These are phyloP conservation scores for Oreortyx pictus DNA, from an alignment of 2,797 vertebrate genomes.

Conservation along the genomic window DNA sequence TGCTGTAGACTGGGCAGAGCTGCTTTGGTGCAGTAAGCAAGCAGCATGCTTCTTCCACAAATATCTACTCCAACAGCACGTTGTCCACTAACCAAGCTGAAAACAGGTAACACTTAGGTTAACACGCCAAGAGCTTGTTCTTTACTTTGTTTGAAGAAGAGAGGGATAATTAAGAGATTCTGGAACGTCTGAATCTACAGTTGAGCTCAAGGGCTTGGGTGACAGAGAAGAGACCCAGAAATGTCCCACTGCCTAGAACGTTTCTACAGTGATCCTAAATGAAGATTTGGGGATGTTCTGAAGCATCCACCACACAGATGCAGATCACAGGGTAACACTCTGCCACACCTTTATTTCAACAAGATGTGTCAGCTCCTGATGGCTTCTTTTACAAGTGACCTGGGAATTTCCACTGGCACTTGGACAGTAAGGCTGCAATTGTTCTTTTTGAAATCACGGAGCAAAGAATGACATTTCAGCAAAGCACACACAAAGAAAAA, in stretches of 20 bases:
- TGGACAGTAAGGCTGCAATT: not conserved
- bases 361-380: not conserved
- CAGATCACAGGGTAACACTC: rapidly evolving
- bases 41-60: rapidly evolving
- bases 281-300: not conserved
- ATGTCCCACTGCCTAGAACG: rapidly evolving
- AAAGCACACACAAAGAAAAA: not conserved
- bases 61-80: not conserved
- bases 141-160: not conserved
- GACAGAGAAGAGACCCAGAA: not conserved
- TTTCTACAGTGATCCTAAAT: not conserved
- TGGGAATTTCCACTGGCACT: not conserved
- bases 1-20: not conserved
- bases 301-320: rapidly evolving
- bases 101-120: not conserved
- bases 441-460: rapidly evolving
- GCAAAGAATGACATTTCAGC: not conserved
- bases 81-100: not conserved
- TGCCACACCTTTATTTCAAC: not conserved
- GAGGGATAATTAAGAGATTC: not conserved
- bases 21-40: not conserved
- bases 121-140: not conserved
- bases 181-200: not conserved
- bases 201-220: too few species aligned
- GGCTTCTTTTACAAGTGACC: not conserved